Evolutionary conservation across 2,888 invertebrate genomes (phyloP), one percentile per base, ranked within the genome.

Genomic region (Crioceris asparagi): DNA sequence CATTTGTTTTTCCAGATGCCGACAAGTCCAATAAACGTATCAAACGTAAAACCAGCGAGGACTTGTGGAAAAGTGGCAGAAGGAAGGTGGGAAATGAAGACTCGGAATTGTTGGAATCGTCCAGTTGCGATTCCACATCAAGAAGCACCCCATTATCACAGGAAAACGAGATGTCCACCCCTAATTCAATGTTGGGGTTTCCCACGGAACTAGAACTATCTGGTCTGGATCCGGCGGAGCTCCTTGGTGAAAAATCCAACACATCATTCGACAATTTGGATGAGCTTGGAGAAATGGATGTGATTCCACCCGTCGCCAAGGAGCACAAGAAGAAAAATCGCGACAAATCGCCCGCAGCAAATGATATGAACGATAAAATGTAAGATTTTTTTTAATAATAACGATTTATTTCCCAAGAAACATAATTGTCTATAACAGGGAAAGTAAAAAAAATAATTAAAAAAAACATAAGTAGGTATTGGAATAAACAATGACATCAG

Each of bases 201-300:
- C 69, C 71, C 6, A 74, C 75, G 1, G 76, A 76, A 49, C 51
- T 77, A 36, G 79, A 79, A 47, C 63, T 79, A 32, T 74, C 77
- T 1, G 74, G 67, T 6, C 64, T 78, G 52, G 79, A 79, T 49
- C 67, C 75, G 0, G 64, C 70, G 0, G 79, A 79, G 41, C 66
- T 74, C 1, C 47, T 74, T 3, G 66, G 65, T 1, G 70, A 70
- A 4, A 71, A 69, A 44, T 29, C 40, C 3, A 43, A 46, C 3
- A 72, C 73, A 0, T 79, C 78, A 50, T 72, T 75, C 59, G 78
- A 77, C 46, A 67, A 73, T 49, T 71, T 74, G 38, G 77, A 69
- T 19, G 70, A 71, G 39, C 46, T 68, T 17, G 67, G 64, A n/a
- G 71, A 75, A 41, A 71, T 73, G 8, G 33, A 33, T 10, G 33